phyloP scores from a whole-genome alignment of 2,797 vertebrate species.

The Helicolenus hilgendorfi region DNA sequence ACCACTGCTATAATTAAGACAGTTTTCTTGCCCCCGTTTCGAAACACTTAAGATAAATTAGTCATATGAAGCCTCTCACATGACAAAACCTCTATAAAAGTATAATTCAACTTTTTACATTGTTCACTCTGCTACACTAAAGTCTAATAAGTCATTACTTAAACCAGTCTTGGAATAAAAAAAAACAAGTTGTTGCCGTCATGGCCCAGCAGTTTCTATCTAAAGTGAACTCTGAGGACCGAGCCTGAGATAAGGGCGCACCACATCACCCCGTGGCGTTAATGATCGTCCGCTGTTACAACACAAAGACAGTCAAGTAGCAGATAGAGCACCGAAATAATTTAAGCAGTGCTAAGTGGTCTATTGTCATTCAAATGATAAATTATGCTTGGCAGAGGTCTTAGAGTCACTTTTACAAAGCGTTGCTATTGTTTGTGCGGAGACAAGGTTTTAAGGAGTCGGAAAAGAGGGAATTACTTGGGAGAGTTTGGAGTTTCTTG shows the following conservation, averaged over 20 bases:
- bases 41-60: slow-evolving; percentile 10
- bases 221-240: slow-evolving; percentile 84
- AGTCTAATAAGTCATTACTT: slow-evolving; percentile 52
- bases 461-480: slow-evolving; percentile 90
- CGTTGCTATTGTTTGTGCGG: slow-evolving; percentile 89
- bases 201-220: slow-evolving; percentile 77
- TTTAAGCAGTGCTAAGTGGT: slow-evolving; percentile 90
- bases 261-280: slow-evolving; percentile 81
- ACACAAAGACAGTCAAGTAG: slow-evolving; percentile 85
- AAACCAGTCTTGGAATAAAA: slow-evolving; percentile 33
- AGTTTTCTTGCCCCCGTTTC: neutral
- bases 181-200: slow-evolving; percentile 68
- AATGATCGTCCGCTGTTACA: slow-evolving; percentile 88
- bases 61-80: slow-evolving; percentile 15
- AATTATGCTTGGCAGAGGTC: slow-evolving; percentile 92
- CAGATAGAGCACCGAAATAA: slow-evolving; percentile 88
- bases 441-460: slow-evolving; percentile 88
- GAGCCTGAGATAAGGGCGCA: slow-evolving; percentile 81
- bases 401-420: slow-evolving; percentile 91
- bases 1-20: slow-evolving; percentile 12
- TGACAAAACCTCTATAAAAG: slow-evolving; percentile 30
- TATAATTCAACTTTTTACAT: slow-evolving; percentile 42
- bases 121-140: slow-evolving; percentile 30
- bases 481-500: slow-evolving; percentile 88
- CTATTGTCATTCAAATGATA: slow-evolving; percentile 93